Evolutionary conservation across 37 sponge, comb jelly and placozoan species (phyloP), one percentile per base, ranked within the genome.

Genomic region (Eunapius fragilis): DNA sequence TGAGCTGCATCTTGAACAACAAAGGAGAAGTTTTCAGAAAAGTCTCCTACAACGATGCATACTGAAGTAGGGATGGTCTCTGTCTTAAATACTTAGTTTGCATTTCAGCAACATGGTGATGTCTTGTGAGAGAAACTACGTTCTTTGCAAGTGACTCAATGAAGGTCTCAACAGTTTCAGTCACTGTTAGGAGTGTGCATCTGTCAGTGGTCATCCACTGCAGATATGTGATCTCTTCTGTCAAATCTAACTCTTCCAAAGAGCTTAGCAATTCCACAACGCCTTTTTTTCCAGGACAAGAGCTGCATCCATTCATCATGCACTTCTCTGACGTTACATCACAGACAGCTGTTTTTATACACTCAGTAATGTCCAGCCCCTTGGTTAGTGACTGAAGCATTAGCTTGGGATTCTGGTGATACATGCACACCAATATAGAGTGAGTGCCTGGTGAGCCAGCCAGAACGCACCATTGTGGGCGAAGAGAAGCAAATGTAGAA

Each of bases 351-450:
- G 58, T 2, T 11, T 58, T 58, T 58, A 58, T 58, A 58, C 58
- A 58, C 58, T 58, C 58, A 58, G 58, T 17, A 11, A 58, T 58
- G 58, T 17, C 17, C 58, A 58, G 58, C 58, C 58, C 17, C 17
- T 58, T 58, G 58, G 58, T 58, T 11, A 11, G 58, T 13, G 58
- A 58, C 25, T 76, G 37, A 36, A 85, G 32, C 70, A 85, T 75
- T 49, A 85, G 69, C 77, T 76, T 85, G 58, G 49, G 69, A 77
- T 85, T 85, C 69, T 85, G 86, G 77, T 85, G 86, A 31, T 33
- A 68, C 37, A 69, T 76, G 32, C 85, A 84, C 25, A 84, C 85
- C 75, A 77, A 84, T 12, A 85, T 79, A 85, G 86, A 49, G 70
- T 76, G 86, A 31, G 86, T 85, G 35, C 79, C 86, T 50, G 68